Percentiles rank a stretch among this genome's conserved stretches.
Conservation (phyloP, 2,888 invertebrate genomes). For the Galeopsomyia nigrocyanea region DNA sequence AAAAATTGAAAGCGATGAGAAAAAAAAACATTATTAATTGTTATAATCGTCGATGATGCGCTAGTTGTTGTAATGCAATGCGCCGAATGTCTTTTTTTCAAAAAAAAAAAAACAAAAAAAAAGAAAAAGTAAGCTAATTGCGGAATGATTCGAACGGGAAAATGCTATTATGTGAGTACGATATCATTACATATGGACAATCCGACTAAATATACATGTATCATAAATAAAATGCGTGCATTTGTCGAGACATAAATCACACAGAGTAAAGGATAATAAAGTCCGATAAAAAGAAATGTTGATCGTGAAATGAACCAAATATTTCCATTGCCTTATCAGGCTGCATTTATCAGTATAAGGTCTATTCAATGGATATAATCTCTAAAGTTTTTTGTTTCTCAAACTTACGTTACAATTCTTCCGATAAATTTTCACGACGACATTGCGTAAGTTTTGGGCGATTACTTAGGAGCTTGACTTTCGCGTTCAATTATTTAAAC, state of each 20-base stretch:
- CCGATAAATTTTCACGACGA: neutral
- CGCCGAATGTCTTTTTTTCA: conserved; percentile 19
- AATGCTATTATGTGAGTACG: conserved; percentile 50
- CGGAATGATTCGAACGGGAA: conserved; percentile 31
- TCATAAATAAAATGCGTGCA: conserved; percentile 51
- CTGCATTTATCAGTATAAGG: neutral
- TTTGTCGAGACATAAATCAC: conserved; percentile 34
- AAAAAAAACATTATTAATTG: conserved; percentile 40
- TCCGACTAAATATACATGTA: conserved; percentile 54
- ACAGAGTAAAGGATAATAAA: conserved; percentile 18
- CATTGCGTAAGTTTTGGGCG: conserved; percentile 2
- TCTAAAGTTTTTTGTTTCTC: too few relatives aligned
- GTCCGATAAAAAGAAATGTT: conserved; percentile 30
- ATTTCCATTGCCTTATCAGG: conserved; percentile 25
- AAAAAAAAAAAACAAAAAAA: conserved; percentile 22
- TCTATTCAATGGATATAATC: too few relatives aligned
- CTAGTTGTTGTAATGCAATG: conserved; percentile 41
- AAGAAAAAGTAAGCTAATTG: neutral
- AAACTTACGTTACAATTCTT: neutral
- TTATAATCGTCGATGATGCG: conserved; percentile 41
- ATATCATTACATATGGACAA: conserved; percentile 65
- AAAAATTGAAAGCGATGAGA: conserved; percentile 29
- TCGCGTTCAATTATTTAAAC: conserved; percentile 11
- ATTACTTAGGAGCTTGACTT: neutral
- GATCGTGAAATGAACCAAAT: conserved; percentile 4